Base-by-base conservation (phyloP, 2,113 vertebrate genomes). In the Hypocryptadius cinnamomeus region DNA sequence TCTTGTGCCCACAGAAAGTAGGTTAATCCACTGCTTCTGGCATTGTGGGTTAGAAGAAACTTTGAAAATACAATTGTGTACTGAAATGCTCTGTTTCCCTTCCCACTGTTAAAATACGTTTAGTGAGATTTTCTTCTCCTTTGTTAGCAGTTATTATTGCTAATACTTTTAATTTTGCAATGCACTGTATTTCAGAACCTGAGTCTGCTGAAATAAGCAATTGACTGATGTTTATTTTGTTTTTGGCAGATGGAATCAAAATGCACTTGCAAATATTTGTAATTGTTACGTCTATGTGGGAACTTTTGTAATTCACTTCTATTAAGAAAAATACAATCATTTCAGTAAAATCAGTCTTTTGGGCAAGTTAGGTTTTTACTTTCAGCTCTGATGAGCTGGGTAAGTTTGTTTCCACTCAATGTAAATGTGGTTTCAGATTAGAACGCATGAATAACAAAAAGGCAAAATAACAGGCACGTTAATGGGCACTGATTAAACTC, bases 401-500 rank as follows among this genome's bases (percentile, higher is more conserved):
- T 64, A 30, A 40, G 39, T 87, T 89, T 91, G 63, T 85, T 87
- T 91, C 47, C 28, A 81, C 28, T 71, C 48, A 27, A 3, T 61
- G 57, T 68, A 80, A 90, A 78, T 44, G 20, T 72, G 53, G 35
- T 31, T 94, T 85, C 5, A 7, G 54, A 87, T 90, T 73, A 79
- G 65, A 94, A 91, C 0, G 1, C 64, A 35, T 79, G 60, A 93
- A 89, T 94, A 96, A 89, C 72, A 92, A 90, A 93, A 92, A 83
- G 30, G 47, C n/a, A 94, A 86, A 94, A 74, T 82, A 95, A 91
- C 44, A 72, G 48, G 44, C 79, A 42, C 9, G 4, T 92, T 96
- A 95, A 96, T 84, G 95, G 96, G 92, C 59, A 33, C 87, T 90
- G 93, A 96, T 97, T 97, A 96, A 97, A 93, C 92, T 95, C 96